Base-by-base conservation (phyloP, 2,888 invertebrate species). In the Eulithis testata region DNA sequence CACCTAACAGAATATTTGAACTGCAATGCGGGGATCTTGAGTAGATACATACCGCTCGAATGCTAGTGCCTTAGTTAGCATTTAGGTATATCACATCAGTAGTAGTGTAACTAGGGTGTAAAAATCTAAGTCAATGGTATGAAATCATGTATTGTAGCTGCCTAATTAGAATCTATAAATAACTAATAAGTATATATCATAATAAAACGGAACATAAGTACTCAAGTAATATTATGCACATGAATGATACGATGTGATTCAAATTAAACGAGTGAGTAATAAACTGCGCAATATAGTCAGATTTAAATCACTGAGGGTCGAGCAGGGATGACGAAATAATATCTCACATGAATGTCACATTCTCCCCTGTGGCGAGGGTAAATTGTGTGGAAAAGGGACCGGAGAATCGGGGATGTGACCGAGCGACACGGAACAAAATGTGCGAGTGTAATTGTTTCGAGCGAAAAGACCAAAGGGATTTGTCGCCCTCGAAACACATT, bases 251-350 rank as follows among this genome's bases (percentile, higher is more conserved):
- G 36, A 56, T 31, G 53, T 27, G 50, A 64, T 53, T 47, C 50
- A 53, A 56, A 67, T 69, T 72, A 80, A 84, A 83, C 76, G 79
- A 77, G 80, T 75, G 73, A 77, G 80, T 84, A 85, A 86, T 86
- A 86, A 89, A 88, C 82, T 85, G 81, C 77, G 82, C 83, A 84
- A 85, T 84, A 80, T 84, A 80, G 71, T 69, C 69, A 77, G 81
- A 81, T 84, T 85, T 84, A 77, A 81, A 84, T 82, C 78, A 71
- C 73, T 60, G 76, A 79, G 84, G 84, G 85, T 77, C 73, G 73
- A 68, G 71, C 63, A 75, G 70, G 79, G 81, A 84, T 86, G 85
- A 84, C 80, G 81, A 83, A 82, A 86, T 84, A 86, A 86, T 83
- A 81, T 83, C 76, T 81, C 80, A 78, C 80, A 79, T 83, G 82